phyloP scores from a whole-genome alignment of 2,113 vertebrate species.

The Mus spicilegus region DNA sequence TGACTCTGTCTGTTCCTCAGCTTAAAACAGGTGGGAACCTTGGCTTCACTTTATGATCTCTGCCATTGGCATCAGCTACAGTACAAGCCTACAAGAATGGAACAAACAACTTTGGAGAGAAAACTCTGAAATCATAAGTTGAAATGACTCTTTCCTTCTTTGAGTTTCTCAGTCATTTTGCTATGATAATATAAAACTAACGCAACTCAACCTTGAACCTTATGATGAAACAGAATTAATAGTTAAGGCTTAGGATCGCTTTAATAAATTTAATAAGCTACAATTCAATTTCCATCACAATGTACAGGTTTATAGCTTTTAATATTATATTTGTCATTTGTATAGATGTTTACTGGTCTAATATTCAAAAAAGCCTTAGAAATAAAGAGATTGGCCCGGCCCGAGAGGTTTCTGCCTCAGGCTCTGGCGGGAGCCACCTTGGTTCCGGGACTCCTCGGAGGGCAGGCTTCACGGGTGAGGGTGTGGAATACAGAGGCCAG shows the following conservation, averaged over 20 bases:
- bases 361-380: conserved; percentile 27
- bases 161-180: neutral
- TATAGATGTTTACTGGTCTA: conserved; percentile 53
- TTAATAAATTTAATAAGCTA: conserved; percentile 39
- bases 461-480: too few relatives aligned
- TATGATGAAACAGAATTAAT: conserved; percentile 52
- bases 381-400: too few relatives aligned
- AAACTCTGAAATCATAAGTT: neutral
- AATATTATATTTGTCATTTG: conserved; percentile 61
- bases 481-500: too few relatives aligned
- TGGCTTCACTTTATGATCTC: neutral
- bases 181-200: neutral
- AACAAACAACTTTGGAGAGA: neutral
- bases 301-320: conserved; percentile 49
- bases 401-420: too few relatives aligned
- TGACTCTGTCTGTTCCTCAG: neutral
- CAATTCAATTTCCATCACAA: conserved; percentile 70
- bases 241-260: conserved; percentile 59
- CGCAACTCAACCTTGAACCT: conserved; percentile 7
- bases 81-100: neutral
- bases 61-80: neutral
- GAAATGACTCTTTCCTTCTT: neutral
- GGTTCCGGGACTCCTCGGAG: too few relatives aligned
- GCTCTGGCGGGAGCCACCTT: too few relatives aligned
- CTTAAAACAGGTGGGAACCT: too few relatives aligned